phyloP scores from a whole-genome alignment of 1,140 invertebrate genomes.

The Calosoma granatense region DNA sequence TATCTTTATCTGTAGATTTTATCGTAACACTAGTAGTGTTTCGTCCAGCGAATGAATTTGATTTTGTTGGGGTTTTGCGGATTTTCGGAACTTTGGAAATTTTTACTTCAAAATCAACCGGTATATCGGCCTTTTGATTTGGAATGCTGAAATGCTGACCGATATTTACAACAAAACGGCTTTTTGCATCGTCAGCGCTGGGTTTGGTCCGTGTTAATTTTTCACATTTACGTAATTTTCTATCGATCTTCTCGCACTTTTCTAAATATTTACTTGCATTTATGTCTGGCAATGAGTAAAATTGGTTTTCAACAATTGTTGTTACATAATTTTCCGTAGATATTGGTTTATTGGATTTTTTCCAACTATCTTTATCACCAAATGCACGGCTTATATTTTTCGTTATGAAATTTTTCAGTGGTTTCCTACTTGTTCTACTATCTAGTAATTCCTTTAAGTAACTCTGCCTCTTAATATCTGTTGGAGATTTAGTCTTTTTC shows the following conservation, averaged over 20 bases:
- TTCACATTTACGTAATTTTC: conserved; percentile 44
- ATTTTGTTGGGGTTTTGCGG: conserved; percentile 18
- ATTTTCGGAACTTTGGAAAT: conserved; percentile 30
- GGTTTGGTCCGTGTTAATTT: conserved; percentile 20
- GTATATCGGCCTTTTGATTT: conserved; percentile 21
- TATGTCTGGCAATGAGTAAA: conserved; percentile 54
- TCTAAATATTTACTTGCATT: conserved; percentile 52
- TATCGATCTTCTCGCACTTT: conserved; percentile 54
- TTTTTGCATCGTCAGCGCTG: conserved; percentile 16
- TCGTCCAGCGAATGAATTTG: conserved; percentile 11
- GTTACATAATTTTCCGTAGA: conserved; percentile 40
- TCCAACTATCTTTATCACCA: conserved; percentile 16
- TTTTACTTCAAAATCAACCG: conserved; percentile 33
- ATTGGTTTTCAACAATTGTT: conserved; percentile 50
- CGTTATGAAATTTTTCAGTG: conserved; percentile 30
- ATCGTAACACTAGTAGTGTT: neutral
- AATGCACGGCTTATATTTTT: conserved; percentile 32
- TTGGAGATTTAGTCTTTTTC: conserved; percentile 15
- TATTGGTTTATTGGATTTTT: conserved; percentile 11
- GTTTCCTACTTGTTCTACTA: conserved; percentile 29
- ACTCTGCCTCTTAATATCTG: conserved; percentile 29
- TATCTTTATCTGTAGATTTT: conserved; percentile 16
- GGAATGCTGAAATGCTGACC: conserved; percentile 32
- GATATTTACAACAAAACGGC: conserved; percentile 34
- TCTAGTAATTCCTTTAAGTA: conserved; percentile 32